Conservation (phyloP, 1,140 invertebrate genomes). For the Euwallacea similis region DNA sequence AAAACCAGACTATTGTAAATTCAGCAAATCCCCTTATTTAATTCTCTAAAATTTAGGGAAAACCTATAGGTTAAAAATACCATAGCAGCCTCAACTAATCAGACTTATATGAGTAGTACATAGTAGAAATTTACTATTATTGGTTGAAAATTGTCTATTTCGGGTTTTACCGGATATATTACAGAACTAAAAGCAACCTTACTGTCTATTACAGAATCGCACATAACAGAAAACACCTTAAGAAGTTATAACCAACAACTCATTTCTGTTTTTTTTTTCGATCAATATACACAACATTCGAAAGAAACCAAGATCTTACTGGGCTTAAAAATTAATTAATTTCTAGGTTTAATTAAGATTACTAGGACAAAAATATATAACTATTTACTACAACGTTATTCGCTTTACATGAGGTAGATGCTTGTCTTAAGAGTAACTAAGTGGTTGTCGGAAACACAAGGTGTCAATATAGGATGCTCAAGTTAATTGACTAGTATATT, state of each 20-base stretch:
- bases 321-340: not conserved
- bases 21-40: slow-evolving; percentile 19
- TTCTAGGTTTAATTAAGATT: slow-evolving; percentile 20
- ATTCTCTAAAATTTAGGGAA: slow-evolving; percentile 6
- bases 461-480: not conserved
- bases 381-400: slow-evolving; percentile 1
- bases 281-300: not conserved
- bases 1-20: slow-evolving; percentile 22
- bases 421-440: slow-evolving; percentile 34
- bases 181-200: too few species aligned
- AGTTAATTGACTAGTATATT: too few species aligned
- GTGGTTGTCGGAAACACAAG: slow-evolving; percentile 8
- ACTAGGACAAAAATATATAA: slow-evolving; percentile 34
- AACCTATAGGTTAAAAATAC: not conserved
- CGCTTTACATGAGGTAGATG: slow-evolving; percentile 36
- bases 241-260: too few species aligned
- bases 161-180: too few species aligned
- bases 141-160: too few species aligned
- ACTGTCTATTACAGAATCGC: too few species aligned
- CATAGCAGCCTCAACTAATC: slow-evolving; percentile 40
- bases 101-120: slow-evolving; percentile 35
- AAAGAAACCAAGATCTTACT: slow-evolving; percentile 1
- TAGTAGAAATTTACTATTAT: not conserved
- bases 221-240: too few species aligned
- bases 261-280: not conserved